Percentiles rank a stretch among this genome's conserved stretches.
These are phyloP conservation scores for Lycocerus yunnanus DNA, from an alignment of 2,888 invertebrate species.

Conservation along the genomic window DNA sequence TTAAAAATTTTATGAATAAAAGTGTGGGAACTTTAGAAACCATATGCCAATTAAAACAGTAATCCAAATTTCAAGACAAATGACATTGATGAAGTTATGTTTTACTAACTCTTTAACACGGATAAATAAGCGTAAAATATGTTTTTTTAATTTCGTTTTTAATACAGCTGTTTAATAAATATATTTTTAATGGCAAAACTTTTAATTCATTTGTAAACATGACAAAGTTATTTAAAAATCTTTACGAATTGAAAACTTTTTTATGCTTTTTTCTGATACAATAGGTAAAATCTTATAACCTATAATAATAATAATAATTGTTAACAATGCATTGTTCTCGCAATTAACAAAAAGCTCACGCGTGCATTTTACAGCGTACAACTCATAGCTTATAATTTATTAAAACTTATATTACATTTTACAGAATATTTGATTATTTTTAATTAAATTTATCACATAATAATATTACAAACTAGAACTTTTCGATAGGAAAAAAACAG, in stretches of 20 bases:
- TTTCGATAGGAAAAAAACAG: too few relatives aligned
- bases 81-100: background rate
- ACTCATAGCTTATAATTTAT: too few relatives aligned
- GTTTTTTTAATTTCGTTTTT: background rate
- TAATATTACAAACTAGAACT: too few relatives aligned
- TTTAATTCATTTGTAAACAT: background rate
- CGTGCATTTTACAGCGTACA: too few relatives aligned
- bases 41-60: background rate
- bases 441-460: too few relatives aligned
- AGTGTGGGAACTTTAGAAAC: background rate
- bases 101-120: background rate
- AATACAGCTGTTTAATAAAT: background rate
- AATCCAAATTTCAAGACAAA: constrained; percentile 1
- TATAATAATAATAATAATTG: too few relatives aligned
- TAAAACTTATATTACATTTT: too few relatives aligned
- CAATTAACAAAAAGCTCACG: too few relatives aligned
- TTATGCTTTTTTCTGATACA: background rate
- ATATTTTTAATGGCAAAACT: background rate
- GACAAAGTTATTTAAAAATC: background rate
- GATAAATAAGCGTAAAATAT: background rate
- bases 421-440: too few relatives aligned
- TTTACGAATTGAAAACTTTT: background rate
- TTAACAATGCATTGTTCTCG: too few relatives aligned
- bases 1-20: background rate
- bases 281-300: too few relatives aligned